These are phyloP conservation scores for Encarsia formosa DNA, from an alignment of 2,888 invertebrate genomes.

Conservation along the genomic window DNA sequence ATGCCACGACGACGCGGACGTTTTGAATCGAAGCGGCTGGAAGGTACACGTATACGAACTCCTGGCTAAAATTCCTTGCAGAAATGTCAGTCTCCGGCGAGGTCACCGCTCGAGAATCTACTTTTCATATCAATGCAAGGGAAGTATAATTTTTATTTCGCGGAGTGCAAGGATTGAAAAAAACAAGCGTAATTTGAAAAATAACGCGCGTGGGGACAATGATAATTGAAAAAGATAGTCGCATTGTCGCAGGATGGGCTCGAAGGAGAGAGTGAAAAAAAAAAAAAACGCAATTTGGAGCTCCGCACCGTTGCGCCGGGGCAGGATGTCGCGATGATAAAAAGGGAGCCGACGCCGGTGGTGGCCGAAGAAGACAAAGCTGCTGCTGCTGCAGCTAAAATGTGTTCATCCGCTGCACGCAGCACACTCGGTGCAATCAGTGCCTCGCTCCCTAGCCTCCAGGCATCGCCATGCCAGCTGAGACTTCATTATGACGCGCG, in stretches of 20 bases:
- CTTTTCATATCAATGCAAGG: too few relatives aligned
- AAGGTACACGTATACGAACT: not conserved
- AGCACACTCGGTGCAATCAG: conserved; percentile 24
- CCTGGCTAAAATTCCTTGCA: conserved; percentile 13
- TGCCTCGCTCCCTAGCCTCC: too few relatives aligned
- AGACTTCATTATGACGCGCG: conserved; percentile 22
- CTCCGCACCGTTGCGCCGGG: not conserved
- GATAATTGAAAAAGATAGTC: too few relatives aligned
- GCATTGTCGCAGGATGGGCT: not conserved
- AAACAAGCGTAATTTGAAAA: too few relatives aligned
- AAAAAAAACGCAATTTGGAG: not conserved
- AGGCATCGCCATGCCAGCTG: too few relatives aligned
- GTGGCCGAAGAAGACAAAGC: not conserved
- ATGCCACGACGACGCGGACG: conserved; percentile 2
- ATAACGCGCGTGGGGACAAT: too few relatives aligned
- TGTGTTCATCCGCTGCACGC: conserved; percentile 24
- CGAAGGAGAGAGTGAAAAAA: conserved; percentile 1
- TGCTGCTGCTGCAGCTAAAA: conserved; percentile 22
- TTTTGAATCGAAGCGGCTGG: conserved; percentile 21
- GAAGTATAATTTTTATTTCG: too few relatives aligned
- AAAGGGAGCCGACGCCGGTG: not conserved
- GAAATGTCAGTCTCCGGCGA: too few relatives aligned
- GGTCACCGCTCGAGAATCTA: too few relatives aligned
- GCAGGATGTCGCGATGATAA: not conserved
- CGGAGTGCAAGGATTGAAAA: too few relatives aligned